These are phyloP conservation scores for Poecile montanus DNA, from an alignment of 2,797 vertebrate genomes.

Conservation along the genomic window DNA sequence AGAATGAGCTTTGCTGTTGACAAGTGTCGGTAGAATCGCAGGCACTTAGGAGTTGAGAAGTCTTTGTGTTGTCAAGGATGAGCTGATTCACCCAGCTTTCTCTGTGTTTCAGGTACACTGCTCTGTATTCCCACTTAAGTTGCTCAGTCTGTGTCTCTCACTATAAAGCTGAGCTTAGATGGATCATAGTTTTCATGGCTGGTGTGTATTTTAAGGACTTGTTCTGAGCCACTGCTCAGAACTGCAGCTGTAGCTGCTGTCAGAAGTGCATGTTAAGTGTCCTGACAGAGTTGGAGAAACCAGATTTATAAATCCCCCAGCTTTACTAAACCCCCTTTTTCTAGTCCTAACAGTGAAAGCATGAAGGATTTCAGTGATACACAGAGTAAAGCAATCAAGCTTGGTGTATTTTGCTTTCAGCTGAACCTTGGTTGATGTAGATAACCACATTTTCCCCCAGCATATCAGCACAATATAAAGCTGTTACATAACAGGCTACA, in stretches of 20 bases:
- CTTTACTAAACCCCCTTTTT: not conserved
- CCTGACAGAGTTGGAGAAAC: not conserved
- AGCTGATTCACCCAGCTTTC: not conserved
- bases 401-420: not conserved
- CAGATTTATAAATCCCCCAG: not conserved
- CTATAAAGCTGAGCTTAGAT: not conserved
- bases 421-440: not conserved
- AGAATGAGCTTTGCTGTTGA: not conserved
- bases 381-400: not conserved
- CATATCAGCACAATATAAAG: not conserved
- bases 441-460: not conserved
- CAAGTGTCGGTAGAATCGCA: not conserved
- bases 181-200: not conserved
- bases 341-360: not conserved
- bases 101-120: not conserved
- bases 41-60: not conserved
- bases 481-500: not conserved
- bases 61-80: not conserved
- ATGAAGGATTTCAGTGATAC: not conserved
- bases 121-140: not conserved
- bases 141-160: not conserved
- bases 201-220: not conserved
- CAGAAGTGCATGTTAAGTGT: not conserved
- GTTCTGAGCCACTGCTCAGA: not conserved
- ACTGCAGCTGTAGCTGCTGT: not conserved